Percentiles rank a stretch among this genome's conserved stretches.
Conservation (phyloP, 2,888 invertebrate species). For the Labia minor region DNA sequence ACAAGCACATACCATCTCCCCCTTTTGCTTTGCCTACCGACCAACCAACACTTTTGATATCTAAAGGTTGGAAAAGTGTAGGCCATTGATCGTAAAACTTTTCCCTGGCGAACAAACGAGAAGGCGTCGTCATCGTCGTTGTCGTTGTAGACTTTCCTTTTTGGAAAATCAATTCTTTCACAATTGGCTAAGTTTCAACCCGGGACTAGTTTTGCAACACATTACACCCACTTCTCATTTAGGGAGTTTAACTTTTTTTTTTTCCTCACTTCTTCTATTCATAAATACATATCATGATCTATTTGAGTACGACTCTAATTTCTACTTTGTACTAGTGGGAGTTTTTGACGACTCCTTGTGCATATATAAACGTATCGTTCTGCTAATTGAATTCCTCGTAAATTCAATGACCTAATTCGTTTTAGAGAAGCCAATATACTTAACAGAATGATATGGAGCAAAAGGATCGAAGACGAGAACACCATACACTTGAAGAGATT, state of each 20-base stretch:
- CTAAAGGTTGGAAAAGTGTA: constrained; percentile 1
- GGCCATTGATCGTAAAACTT: constrained; percentile 13
- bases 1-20: background rate
- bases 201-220: background rate
- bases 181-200: background rate
- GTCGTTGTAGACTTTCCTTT: background rate
- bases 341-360: background rate
- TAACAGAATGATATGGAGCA: background rate
- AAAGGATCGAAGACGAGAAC: background rate
- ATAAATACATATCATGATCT: background rate
- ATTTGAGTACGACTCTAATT: background rate
- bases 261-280: background rate
- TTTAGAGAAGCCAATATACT: background rate
- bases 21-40: constrained; percentile 1
- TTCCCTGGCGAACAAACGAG: background rate
- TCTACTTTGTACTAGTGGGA: background rate
- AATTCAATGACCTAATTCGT: background rate
- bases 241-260: background rate
- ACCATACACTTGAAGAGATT: background rate
- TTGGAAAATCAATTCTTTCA: constrained; percentile 8
- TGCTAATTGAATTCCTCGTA: background rate
- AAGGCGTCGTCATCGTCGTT: background rate
- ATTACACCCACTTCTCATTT: background rate
- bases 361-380: background rate
- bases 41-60: constrained; percentile 13